A percentile compares a stretch with the other conserved stretches of the same genome.
phyloP scores from a whole-genome alignment of 2,888 invertebrate species.

The Chrysomela aeneicollis region DNA sequence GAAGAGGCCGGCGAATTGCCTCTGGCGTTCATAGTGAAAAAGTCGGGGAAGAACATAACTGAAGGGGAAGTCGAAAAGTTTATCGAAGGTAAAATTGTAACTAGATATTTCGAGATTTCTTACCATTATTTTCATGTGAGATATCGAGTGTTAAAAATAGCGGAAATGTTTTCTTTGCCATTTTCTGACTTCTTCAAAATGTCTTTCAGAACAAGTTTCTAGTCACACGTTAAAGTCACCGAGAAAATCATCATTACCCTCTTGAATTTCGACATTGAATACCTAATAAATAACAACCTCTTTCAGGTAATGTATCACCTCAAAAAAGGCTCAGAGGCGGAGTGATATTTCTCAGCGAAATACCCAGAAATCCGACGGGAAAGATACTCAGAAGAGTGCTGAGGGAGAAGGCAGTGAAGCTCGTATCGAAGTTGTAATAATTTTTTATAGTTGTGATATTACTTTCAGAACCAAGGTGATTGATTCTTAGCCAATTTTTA shows the following conservation, averaged over 20 bases:
- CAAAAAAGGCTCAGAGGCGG: constrained; percentile 74
- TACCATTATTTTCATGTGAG: neutral
- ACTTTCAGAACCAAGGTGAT: neutral
- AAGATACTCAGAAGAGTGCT: constrained; percentile 72
- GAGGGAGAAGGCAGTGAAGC: constrained; percentile 59
- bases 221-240: no score
- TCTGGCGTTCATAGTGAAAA: constrained; percentile 77
- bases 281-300: no score
- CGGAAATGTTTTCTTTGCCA: no score
- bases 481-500: neutral
- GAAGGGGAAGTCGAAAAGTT: constrained; percentile 60
- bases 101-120: constrained; percentile 6
- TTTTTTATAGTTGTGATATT: neutral
- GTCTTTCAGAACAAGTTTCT: no score
- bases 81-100: constrained; percentile 60
- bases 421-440: constrained; percentile 54
- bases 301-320: constrained; percentile 58
- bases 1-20: constrained; percentile 80
- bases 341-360: constrained; percentile 70
- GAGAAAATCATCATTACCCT: no score
- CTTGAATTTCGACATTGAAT: no score
- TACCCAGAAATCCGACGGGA: constrained; percentile 75
- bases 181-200: no score
- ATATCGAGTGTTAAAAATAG: no score
- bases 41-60: constrained; percentile 63